Base-by-base conservation (phyloP, 2,113 vertebrate genomes). In the Apodemus speciosus region DNA sequence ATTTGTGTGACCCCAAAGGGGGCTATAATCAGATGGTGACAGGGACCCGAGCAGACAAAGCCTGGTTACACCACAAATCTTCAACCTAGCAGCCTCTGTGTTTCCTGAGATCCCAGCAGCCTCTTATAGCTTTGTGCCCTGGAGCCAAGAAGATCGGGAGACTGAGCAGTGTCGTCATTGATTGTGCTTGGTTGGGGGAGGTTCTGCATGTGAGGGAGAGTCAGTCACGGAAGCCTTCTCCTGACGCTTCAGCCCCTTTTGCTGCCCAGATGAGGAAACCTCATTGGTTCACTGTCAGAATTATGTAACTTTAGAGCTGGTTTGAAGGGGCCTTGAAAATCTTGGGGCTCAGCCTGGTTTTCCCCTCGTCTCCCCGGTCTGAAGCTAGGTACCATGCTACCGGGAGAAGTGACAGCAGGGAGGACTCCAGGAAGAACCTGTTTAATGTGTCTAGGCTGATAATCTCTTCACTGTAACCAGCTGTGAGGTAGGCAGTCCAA, bases 131-230 rank as follows among this genome's bases (percentile, higher is more conserved):
- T 38, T 58, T 66, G 40, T 72, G 40, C 49, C 25, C 69, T 32
- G 49, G 62, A 60, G 20, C n/a, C 80, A 62, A 79, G 58, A 25
- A 92, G 90, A 71, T 40, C 94, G 46, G 43, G 85, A 86, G 35
- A 27, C 30, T 11, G 81, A 72, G 16, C 51, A 64, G 62, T 76
- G 35, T 92, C 72, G 38, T 0, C 77, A 56, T 11, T 51, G 56
- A 35, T 97, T 90, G 95, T 94, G 94, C 81, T 92, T 95, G 77
- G 69, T 40, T n/a, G 71, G 13, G 35, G n/a, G n/a, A n/a, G n/a
- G 15, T 72, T 90, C 93, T 95, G 68, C 38, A 64, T 89, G 96
- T 85, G 25, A 81, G n/a, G n/a, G n/a, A n/a, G 92, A 87, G 88
- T 85, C 79, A 72, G 66, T 1, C 40, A 72, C 7, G 43, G 68